These are phyloP conservation scores for Limenitis camilla DNA, from an alignment of 2,888 invertebrate species.

Conservation along the genomic window DNA sequence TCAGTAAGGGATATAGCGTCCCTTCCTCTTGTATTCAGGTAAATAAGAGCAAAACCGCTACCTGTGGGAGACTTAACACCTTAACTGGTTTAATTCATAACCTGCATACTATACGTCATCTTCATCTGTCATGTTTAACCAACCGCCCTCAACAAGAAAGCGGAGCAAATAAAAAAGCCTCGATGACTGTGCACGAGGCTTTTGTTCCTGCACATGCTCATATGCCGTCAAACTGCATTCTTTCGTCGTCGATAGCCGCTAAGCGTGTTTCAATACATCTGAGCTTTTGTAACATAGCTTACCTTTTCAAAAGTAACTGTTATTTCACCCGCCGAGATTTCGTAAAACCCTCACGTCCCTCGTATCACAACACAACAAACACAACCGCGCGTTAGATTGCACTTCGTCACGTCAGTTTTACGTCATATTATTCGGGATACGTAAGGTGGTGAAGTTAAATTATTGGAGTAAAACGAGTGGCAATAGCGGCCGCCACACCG, in stretches of 20 bases:
- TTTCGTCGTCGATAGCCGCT: slow-evolving; percentile 67
- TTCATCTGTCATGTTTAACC: slow-evolving; percentile 32
- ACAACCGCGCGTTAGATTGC: slow-evolving; percentile 45
- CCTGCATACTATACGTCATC: slow-evolving; percentile 27
- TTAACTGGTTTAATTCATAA: slow-evolving; percentile 39
- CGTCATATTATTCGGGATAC: slow-evolving; percentile 56
- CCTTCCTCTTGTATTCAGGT: slow-evolving; percentile 55
- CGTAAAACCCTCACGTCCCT: slow-evolving; percentile 43
- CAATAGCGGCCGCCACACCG: slow-evolving; percentile 48
- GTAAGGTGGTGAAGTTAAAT: slow-evolving; percentile 38
- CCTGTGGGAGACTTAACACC: slow-evolving; percentile 50
- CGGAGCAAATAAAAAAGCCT: slow-evolving; percentile 56
- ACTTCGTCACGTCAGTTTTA: slow-evolving; percentile 46
- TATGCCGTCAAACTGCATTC: slow-evolving; percentile 72
- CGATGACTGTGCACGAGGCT: slow-evolving; percentile 68
- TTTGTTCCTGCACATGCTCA: slow-evolving; percentile 67
- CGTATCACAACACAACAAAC: slow-evolving; percentile 54
- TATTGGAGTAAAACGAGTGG: slow-evolving; percentile 59
- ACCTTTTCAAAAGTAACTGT: slow-evolving; percentile 72
- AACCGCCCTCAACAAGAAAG: slow-evolving; percentile 43
- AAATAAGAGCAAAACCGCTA: slow-evolving; percentile 51
- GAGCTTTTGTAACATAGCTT: slow-evolving; percentile 70
- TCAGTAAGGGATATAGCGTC: slow-evolving; percentile 53
- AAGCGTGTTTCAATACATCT: slow-evolving; percentile 63
- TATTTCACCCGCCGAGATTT: slow-evolving; percentile 53